phyloP scores from a whole-genome alignment of 2,797 vertebrate species.

The Poecilia velifera region DNA sequence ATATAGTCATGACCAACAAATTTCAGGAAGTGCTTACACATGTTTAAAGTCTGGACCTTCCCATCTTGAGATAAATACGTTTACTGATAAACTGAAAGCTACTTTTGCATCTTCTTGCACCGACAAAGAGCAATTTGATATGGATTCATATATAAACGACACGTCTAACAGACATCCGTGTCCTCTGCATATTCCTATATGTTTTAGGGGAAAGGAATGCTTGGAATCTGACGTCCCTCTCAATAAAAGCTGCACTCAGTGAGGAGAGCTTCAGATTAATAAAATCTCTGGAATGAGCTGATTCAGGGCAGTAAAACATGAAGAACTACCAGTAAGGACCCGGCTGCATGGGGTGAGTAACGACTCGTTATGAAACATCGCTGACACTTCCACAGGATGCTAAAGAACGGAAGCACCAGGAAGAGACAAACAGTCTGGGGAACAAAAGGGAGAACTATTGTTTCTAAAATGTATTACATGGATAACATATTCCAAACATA shows the following conservation, averaged over 20 bases:
- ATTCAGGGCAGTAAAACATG: constrained; percentile 75
- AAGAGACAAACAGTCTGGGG: constrained; percentile 30
- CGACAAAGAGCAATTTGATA: constrained; percentile 8
- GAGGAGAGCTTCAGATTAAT: constrained; percentile 71
- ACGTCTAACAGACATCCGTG: constrained; percentile 31
- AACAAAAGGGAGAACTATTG: constrained; percentile 18
- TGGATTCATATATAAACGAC: constrained; percentile 29
- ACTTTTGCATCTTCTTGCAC: background rate
- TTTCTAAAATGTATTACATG: background rate
- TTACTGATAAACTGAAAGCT: background rate
- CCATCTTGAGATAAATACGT: background rate
- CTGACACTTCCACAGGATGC: constrained; percentile 47
- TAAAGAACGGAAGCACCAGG: constrained; percentile 28
- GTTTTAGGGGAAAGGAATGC: constrained; percentile 51
- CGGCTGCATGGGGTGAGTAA: constrained; percentile 47
- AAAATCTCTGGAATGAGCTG: constrained; percentile 69
- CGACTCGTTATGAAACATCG: constrained; percentile 63
- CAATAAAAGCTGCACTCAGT: constrained; percentile 71
- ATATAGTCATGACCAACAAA: background rate
- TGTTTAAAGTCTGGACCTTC: background rate
- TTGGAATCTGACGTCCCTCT: constrained; percentile 74
- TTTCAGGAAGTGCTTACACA: constrained; percentile 3
- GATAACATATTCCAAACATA: background rate
- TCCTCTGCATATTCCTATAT: constrained; percentile 38
- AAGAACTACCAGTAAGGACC: constrained; percentile 69